Evolutionary conservation across 2,888 invertebrate genomes (phyloP).

Genomic region (Erynnis tages): DNA sequence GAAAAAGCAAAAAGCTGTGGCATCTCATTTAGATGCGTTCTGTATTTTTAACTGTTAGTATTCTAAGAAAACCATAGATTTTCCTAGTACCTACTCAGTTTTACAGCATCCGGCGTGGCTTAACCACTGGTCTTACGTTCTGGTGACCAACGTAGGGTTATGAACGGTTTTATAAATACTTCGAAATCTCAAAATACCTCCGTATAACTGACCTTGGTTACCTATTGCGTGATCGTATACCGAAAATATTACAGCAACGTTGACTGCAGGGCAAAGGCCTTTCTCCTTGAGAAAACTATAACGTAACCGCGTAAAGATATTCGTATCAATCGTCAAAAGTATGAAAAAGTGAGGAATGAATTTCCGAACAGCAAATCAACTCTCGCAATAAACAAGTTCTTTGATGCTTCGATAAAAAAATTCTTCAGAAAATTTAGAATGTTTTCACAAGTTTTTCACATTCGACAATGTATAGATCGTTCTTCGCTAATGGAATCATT

Average conservation of each 20-base stretch:
- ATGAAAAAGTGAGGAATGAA: constrained; percentile 6
- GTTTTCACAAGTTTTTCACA: too few species aligned
- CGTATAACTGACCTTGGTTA: constrained; percentile 4
- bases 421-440: too few species aligned
- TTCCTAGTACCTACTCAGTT: too few species aligned
- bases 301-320: constrained; percentile 7
- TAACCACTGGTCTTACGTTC: too few species aligned
- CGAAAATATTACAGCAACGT: not conserved
- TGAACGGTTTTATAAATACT: not conserved
- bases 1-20: too few species aligned
- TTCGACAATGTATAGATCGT: too few species aligned
- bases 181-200: not conserved
- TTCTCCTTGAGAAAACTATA: constrained; percentile 26
- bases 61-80: too few species aligned
- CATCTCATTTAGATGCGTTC: too few species aligned
- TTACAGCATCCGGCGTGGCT: too few species aligned
- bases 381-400: constrained; percentile 1
- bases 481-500: too few species aligned
- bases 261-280: constrained; percentile 21
- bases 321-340: constrained; percentile 7
- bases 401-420: not conserved
- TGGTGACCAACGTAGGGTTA: too few species aligned
- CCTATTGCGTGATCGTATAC: not conserved
- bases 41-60: too few species aligned
- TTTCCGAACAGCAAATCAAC: not conserved